phyloP scores from a whole-genome alignment of 35 echinoderm and acorn worm genomes.

The Lytechinus variegatus region DNA sequence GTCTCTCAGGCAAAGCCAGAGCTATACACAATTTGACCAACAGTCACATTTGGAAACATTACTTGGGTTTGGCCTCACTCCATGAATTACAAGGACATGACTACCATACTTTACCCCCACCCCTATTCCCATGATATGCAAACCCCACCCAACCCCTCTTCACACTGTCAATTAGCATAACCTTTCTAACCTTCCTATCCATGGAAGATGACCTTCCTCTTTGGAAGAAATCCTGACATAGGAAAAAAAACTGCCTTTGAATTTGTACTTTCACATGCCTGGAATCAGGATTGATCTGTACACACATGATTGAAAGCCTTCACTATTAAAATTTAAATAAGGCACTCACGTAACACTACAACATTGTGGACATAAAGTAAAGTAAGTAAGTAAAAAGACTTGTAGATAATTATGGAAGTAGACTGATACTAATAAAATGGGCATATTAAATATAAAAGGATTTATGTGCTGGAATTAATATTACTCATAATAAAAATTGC shows the following conservation, averaged over 20 bases:
- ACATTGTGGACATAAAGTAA: no score
- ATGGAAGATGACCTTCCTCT: constrained; percentile 10
- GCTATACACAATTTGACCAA: background rate
- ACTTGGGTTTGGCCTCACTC: background rate
- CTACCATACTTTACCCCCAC: background rate
- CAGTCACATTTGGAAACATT: background rate
- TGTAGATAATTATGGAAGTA: background rate
- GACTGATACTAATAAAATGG: no score
- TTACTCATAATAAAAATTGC: background rate
- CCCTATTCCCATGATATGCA: background rate
- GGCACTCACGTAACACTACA: no score
- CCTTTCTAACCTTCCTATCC: background rate
- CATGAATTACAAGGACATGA: background rate
- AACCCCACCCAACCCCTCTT: background rate
- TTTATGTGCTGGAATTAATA: no score
- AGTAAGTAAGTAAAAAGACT: no score
- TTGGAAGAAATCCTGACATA: background rate
- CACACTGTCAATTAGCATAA: background rate
- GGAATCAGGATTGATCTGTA: background rate
- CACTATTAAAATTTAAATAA: background rate
- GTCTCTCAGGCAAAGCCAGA: background rate
- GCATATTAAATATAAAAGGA: no score
- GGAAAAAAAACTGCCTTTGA: background rate
- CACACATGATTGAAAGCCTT: background rate
- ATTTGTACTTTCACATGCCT: background rate